A percentile compares a stretch with the other conserved stretches of the same genome.
These are phyloP conservation scores for Trachelus iudaicus DNA, from an alignment of 2,888 invertebrate genomes.

Conservation along the genomic window DNA sequence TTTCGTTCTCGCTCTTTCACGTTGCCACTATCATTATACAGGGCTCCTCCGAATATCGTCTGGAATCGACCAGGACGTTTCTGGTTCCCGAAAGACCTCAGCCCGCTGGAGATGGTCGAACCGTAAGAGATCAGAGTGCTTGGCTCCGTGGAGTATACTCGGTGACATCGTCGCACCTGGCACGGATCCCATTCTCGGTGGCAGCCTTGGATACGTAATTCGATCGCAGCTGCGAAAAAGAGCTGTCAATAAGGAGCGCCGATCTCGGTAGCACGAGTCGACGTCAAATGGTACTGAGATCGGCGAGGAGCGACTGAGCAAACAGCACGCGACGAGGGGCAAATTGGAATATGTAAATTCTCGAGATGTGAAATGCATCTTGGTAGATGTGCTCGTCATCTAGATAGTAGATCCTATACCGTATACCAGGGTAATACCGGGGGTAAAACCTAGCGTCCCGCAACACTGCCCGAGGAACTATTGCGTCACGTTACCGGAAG, in stretches of 20 bases:
- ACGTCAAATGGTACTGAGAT: constrained; percentile 11
- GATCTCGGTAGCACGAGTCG: constrained; percentile 14
- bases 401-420: neutral
- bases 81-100: neutral
- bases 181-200: neutral
- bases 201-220: constrained; percentile 16
- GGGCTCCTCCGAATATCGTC: neutral
- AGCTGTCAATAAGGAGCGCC: constrained; percentile 18
- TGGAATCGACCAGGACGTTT: neutral
- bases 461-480: neutral
- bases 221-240: constrained; percentile 23
- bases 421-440: neutral
- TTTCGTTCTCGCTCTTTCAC: neutral
- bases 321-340: constrained; percentile 31
- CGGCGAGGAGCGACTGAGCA: constrained; percentile 23
- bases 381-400: neutral
- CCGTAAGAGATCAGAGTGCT: neutral
- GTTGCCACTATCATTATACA: neutral
- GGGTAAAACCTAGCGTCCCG: neutral
- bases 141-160: neutral
- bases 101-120: neutral
- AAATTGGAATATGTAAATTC: constrained; percentile 35
- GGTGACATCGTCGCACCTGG: neutral
- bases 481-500: neutral
- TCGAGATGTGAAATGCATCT: neutral